Conservation (phyloP, 2,113 vertebrate species). For the Oryzias curvinotus region DNA sequence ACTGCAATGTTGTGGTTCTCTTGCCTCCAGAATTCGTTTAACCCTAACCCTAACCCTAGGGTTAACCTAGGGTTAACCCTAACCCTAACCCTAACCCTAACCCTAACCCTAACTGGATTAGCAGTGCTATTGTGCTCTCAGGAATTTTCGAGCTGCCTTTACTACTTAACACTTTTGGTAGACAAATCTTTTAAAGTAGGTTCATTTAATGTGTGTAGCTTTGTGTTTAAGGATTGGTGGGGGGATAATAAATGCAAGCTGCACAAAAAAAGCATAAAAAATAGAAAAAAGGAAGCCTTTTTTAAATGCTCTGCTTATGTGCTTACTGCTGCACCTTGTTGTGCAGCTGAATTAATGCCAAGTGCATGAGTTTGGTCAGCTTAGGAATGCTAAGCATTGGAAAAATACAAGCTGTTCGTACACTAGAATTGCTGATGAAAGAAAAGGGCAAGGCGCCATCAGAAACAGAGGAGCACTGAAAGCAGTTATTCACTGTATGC, state of each 20-base stretch:
- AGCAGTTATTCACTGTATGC: slow-evolving; percentile 8
- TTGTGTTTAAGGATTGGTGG: slow-evolving; percentile 32
- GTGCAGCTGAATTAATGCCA: slow-evolving; percentile 48
- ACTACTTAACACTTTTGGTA: slow-evolving; percentile 54
- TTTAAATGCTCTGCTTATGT: slow-evolving; percentile 54
- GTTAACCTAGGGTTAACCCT: too few species aligned
- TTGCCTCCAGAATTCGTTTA: too few species aligned
- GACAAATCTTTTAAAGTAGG: slow-evolving; percentile 56
- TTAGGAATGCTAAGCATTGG: slow-evolving; percentile 27
- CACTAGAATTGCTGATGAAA: slow-evolving; percentile 40
- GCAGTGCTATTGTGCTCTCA: slow-evolving; percentile 65
- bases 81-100: too few species aligned
- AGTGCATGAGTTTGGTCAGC: slow-evolving; percentile 20
- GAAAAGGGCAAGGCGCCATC: slow-evolving; percentile 22
- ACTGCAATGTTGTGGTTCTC: too few species aligned
- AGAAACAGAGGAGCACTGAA: slow-evolving; percentile 9
- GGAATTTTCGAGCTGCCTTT: slow-evolving; percentile 58
- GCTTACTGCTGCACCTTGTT: slow-evolving; percentile 39
- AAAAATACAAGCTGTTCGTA: slow-evolving; percentile 37
- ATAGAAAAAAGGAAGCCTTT: slow-evolving; percentile 8
- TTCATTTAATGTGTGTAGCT: slow-evolving; percentile 45
- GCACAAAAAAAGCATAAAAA: slow-evolving; percentile 30
- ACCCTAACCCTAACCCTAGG: too few species aligned
- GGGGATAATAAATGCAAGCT: slow-evolving; percentile 34
- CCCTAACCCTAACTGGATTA: slow-evolving; percentile 76